These are phyloP conservation scores for Raja brachyura DNA, from an alignment of 2,113 vertebrate species.

Conservation along the genomic window DNA sequence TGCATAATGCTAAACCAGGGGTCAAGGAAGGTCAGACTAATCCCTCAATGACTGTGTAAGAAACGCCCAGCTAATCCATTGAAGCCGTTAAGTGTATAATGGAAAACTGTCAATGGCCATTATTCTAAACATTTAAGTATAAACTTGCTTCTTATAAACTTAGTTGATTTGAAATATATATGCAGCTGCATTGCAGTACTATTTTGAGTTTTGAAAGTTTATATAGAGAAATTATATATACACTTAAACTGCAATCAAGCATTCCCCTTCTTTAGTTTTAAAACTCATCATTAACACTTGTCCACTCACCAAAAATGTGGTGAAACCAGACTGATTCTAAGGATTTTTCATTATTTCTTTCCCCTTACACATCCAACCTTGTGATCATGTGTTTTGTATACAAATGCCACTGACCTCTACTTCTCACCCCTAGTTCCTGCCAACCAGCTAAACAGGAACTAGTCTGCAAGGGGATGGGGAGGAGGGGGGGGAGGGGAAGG, in stretches of 20 bases:
- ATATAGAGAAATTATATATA: slow-evolving; percentile 4
- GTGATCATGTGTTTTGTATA: slow-evolving; percentile 16
- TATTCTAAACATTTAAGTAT: slow-evolving; percentile 33
- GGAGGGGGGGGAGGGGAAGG: background rate
- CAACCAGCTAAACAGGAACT: slow-evolving; percentile 10
- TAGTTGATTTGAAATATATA: background rate
- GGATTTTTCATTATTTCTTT: background rate
- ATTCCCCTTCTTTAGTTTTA: background rate
- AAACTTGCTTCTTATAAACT: slow-evolving; percentile 37
- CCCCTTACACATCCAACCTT: background rate
- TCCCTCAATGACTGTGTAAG: slow-evolving; percentile 39
- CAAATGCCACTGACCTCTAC: slow-evolving; percentile 28
- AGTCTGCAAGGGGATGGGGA: background rate
- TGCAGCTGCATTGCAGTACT: slow-evolving; percentile 25
- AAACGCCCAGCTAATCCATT: slow-evolving; percentile 38
- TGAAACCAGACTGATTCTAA: background rate
- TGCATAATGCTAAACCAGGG: slow-evolving; percentile 38
- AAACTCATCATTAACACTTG: background rate
- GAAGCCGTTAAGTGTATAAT: slow-evolving; percentile 38
- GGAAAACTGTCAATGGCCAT: slow-evolving; percentile 33
- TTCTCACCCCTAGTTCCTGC: slow-evolving; percentile 35
- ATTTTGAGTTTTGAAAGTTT: slow-evolving; percentile 8
- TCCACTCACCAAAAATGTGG: background rate
- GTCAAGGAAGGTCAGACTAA: slow-evolving; percentile 39
- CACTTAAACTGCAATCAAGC: background rate